phyloP scores from a whole-genome alignment of 2,113 vertebrate genomes.

The Thamnaconus septentrionalis region DNA sequence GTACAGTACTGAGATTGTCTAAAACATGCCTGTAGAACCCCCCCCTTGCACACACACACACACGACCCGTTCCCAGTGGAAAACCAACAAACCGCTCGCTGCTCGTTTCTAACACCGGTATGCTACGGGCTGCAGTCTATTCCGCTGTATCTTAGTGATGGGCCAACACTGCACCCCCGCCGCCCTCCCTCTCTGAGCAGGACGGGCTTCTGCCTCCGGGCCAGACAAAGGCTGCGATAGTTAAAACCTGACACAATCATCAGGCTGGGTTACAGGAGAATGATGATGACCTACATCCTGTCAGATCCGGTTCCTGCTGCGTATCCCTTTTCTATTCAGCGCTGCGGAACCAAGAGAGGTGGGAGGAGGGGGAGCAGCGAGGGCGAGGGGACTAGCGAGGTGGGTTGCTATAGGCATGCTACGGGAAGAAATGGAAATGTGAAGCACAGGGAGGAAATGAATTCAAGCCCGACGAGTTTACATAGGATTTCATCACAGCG shows the following conservation, averaged over 20 bases:
- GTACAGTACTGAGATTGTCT: conserved; percentile 70
- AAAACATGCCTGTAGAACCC: conserved; percentile 51
- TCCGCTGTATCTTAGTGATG: conserved; percentile 16
- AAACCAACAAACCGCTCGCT: conserved; percentile 25
- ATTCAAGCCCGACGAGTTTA: conserved; percentile 47
- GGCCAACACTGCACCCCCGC: too few relatives aligned
- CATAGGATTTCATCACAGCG: conserved; percentile 49
- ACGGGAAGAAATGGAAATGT: conserved; percentile 58
- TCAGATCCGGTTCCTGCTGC: conserved; percentile 56
- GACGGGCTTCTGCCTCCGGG: conserved; percentile 25
- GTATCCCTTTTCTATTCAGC: conserved; percentile 39
- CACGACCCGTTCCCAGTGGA: conserved; percentile 36
- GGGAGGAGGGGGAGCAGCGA: too few relatives aligned
- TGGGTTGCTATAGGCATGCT: conserved; percentile 50
- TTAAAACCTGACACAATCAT: conserved; percentile 47
- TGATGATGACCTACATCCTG: conserved; percentile 60
- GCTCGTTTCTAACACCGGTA: not conserved
- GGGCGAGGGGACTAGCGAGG: conserved; percentile 22
- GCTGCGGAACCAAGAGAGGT: conserved; percentile 29
- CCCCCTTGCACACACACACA: conserved; percentile 24
- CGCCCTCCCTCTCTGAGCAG: conserved; percentile 19
- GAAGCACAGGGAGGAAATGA: conserved; percentile 44
- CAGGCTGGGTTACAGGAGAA: conserved; percentile 47
- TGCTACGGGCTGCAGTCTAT: conserved; percentile 25
- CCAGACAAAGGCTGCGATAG: conserved; percentile 20